Base-by-base conservation (phyloP, 1,140 invertebrate species). In the Drosophila dunni region DNA sequence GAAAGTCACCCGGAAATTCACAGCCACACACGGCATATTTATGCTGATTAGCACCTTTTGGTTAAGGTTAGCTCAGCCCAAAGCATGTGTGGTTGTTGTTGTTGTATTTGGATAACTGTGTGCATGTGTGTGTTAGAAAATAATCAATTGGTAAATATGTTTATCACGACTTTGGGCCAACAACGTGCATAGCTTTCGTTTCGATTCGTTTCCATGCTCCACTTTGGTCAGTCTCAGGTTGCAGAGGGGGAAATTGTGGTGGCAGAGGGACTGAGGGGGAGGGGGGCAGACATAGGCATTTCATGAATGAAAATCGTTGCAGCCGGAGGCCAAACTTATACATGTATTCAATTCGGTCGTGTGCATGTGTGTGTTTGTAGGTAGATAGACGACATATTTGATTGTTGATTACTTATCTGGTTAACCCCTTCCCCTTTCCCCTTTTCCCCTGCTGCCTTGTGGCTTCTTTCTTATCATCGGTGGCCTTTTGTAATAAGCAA, bases 71-170 rank as follows among this genome's bases (percentile, higher is more conserved):
- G 67, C 76, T 68, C 48, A 68, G 70, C 66, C 76, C 75, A 75
- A 70, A 79, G 77, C 63, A 76, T 67, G 66, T 81, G 73, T 78
- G 62, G 61, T 74, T 42, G 46, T 54, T 51, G 60, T 57, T 40
- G 48, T 40, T 72, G 38, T 61, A 42, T 61, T 54, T 61, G 58
- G 24, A 29, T 29, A 29, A 29, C 24, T 67, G 69, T 53, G 65
- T 81, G 58, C 72, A 67, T 61, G 48, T 54, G 65, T 81, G 54
- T 75, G 71, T 64, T 79, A 72, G 81, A 85, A 85, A 81, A 81
- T 85, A 85, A 85, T 85, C 81, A 85, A 85, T 85, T 81, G 81
- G 84, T 88, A 88, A 88, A 88, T 88, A 88, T 88, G 84, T 88
- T 88, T 88, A 88, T 88, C 83, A 88, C 83, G 83, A 88, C 63